Percentiles rank a stretch among this genome's conserved stretches.
Conservation (phyloP, 1,140 invertebrate genomes). For the Paramacrobiotus metropolitanus region DNA sequence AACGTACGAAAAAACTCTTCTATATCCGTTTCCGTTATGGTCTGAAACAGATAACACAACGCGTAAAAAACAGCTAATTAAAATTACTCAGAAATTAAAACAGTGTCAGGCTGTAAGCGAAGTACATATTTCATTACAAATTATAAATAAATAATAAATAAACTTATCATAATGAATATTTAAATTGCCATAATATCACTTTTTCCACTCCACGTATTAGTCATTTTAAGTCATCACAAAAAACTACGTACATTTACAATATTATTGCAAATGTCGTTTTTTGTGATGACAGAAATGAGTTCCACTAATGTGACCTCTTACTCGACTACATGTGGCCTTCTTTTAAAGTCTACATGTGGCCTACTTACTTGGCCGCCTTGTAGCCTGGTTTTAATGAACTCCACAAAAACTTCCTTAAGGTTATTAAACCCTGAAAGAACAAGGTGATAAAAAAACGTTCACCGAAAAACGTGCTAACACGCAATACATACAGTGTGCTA, state of each 20-base stretch:
- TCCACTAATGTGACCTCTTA: no score
- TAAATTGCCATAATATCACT: no score
- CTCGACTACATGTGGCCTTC: no score
- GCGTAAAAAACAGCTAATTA: neutral
- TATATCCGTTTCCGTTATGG: conserved; percentile 1
- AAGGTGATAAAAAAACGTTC: neutral
- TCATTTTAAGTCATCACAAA: neutral
- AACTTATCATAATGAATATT: no score
- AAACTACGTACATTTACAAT: neutral
- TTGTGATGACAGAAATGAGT: no score
- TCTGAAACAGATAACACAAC: no score
- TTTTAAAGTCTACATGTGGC: no score
- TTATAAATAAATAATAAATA: no score
- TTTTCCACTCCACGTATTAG: no score
- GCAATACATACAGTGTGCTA: neutral
- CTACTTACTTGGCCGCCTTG: neutral
- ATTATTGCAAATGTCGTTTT: neutral
- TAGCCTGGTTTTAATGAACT: neutral
- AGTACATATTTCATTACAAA: no score
- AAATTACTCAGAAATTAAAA: no score
- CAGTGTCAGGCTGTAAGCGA: no score
- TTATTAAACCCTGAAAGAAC: neutral
- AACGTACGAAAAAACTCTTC: neutral
- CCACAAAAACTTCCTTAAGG: neutral
- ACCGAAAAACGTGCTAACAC: neutral